These are phyloP conservation scores for Leucoraja erinaceus DNA, from an alignment of 2,113 vertebrate genomes.

Conservation along the genomic window DNA sequence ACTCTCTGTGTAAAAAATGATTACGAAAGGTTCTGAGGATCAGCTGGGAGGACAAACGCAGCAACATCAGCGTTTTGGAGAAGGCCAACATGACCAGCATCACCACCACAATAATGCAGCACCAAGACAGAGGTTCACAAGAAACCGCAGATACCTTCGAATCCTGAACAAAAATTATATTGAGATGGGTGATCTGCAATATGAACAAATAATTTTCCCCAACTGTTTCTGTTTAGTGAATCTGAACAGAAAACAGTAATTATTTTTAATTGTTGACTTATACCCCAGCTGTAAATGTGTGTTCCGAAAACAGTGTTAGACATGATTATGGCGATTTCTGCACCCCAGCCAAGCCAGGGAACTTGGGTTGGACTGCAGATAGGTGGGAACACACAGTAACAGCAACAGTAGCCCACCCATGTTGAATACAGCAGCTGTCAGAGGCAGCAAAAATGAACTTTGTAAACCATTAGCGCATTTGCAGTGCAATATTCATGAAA, in stretches of 20 bases:
- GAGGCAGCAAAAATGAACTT: neutral
- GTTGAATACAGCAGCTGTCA: neutral
- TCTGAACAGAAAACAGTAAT: neutral
- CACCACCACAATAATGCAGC: no score
- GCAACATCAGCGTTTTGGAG: no score
- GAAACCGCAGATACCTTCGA: no score
- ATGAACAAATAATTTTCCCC: neutral
- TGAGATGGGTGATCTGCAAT: neutral
- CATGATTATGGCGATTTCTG: neutral
- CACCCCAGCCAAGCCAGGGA: neutral
- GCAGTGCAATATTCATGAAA: conserved; percentile 14
- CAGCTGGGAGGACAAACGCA: no score
- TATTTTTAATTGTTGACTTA: neutral
- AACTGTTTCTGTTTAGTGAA: neutral
- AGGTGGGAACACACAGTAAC: neutral
- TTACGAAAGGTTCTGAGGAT: no score
- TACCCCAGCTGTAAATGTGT: neutral
- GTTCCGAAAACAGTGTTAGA: neutral
- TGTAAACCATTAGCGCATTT: neutral
- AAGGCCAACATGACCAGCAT: no score
- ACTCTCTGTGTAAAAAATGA: no score
- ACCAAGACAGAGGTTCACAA: no score
- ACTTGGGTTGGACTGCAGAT: neutral
- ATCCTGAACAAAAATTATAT: neutral
- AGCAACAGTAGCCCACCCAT: neutral